A percentile compares a stretch with the other conserved stretches of the same genome.
Conservation (phyloP, 2,113 vertebrate genomes). For the Orthonyx spaldingii region DNA sequence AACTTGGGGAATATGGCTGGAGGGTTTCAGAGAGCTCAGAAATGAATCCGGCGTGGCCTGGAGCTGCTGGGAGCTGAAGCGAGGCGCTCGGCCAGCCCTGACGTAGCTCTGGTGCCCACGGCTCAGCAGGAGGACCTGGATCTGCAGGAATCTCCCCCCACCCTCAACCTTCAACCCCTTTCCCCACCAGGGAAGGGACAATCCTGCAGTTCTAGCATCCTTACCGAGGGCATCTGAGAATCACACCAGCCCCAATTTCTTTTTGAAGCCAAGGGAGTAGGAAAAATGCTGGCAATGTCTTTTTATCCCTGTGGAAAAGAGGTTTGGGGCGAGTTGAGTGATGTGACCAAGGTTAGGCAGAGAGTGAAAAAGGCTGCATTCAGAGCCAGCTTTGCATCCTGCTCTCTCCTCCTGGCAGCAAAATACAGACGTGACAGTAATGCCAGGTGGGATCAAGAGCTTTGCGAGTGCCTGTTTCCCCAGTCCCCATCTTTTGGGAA, state of each 20-base stretch:
- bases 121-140: neutral
- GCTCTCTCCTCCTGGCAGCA: neutral
- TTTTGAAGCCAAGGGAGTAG: neutral
- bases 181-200: neutral
- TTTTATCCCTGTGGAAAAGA: neutral
- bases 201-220: neutral
- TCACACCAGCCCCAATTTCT: fast-evolving
- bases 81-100: neutral
- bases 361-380: neutral
- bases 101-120: neutral
- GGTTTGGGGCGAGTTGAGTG: neutral
- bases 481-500: neutral
- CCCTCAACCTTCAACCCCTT: neutral
- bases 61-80: neutral
- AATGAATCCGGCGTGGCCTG: neutral
- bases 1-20: neutral
- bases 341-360: neutral
- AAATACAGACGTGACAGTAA: neutral
- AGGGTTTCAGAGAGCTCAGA: neutral
- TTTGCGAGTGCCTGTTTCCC: fast-evolving
- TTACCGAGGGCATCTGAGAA: neutral
- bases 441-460: neutral
- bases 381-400: neutral
- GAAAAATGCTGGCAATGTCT: neutral
- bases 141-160: neutral